Evolutionary conservation across 2,888 invertebrate species (phyloP).

Genomic region (Cephus spinipes): DNA sequence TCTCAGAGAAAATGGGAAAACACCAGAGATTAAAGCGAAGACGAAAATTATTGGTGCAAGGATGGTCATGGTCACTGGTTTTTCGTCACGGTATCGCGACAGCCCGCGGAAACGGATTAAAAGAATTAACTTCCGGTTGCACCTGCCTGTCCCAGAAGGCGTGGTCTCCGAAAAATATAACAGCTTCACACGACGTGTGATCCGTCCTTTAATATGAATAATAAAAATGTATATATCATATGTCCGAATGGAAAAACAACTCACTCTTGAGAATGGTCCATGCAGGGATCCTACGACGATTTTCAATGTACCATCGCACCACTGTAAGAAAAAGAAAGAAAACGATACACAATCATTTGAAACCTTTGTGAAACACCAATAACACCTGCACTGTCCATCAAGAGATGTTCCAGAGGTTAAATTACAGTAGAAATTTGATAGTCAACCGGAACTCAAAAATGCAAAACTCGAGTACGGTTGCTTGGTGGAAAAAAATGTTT

Average conservation of each 20-base stretch:
- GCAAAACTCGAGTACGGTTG: constrained; percentile 9
- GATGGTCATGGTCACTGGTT: constrained; percentile 55
- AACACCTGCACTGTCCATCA: not conserved
- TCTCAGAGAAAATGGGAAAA: not conserved
- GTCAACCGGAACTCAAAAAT: not conserved
- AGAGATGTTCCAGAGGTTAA: not conserved
- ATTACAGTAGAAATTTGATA: not conserved
- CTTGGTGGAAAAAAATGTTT: constrained; percentile 13
- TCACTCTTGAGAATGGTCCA: constrained; percentile 58
- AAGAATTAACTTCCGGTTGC: constrained; percentile 50
- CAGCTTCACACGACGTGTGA: not conserved
- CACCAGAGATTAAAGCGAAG: not conserved
- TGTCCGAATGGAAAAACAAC: constrained; percentile 25
- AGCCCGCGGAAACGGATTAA: constrained; percentile 50
- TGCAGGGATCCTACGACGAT: constrained; percentile 45
- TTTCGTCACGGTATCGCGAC: constrained; percentile 52
- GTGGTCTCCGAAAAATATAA: constrained; percentile 15
- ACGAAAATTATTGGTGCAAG: constrained; percentile 21
- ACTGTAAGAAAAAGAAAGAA: constrained; percentile 28
- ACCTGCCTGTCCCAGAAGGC: constrained; percentile 34
- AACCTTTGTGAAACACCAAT: not conserved
- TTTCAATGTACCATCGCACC: constrained; percentile 51
- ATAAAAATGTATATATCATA: not conserved
- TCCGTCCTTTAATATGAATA: not conserved
- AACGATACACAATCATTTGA: not conserved